A percentile compares a stretch with the other conserved stretches of the same genome.
These are phyloP conservation scores for Lateolabrax maculatus DNA, from an alignment of 2,797 vertebrate genomes.

Conservation along the genomic window DNA sequence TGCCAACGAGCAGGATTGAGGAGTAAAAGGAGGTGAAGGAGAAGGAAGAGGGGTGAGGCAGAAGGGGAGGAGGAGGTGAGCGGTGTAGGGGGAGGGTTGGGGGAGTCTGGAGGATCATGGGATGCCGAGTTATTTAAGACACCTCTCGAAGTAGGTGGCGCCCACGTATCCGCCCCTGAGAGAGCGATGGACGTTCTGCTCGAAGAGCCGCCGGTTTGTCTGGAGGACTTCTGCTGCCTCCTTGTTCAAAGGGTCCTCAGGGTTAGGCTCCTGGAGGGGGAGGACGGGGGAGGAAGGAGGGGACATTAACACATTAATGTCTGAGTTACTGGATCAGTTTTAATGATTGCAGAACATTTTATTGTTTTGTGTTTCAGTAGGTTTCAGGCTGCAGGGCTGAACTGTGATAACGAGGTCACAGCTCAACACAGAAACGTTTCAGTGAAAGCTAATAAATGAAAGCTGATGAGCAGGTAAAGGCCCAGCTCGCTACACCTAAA, in stretches of 20 bases:
- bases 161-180: conserved; percentile 94
- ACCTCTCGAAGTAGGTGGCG: conserved; percentile 96
- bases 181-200: conserved; percentile 95
- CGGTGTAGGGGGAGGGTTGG: neutral
- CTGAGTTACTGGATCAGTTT: no score
- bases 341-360: no score
- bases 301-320: neutral
- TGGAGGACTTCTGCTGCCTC: conserved; percentile 95
- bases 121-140: conserved; percentile 89
- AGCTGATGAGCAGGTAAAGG: no score
- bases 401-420: no score
- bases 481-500: no score
- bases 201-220: conserved; percentile 95
- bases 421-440: no score
- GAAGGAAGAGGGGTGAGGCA: neutral
- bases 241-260: conserved; percentile 95
- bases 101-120: conserved; percentile 7
- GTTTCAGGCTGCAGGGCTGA: no score
- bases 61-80: neutral
- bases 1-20: conserved; percentile 40
- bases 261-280: conserved; percentile 91
- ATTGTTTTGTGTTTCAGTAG: no score
- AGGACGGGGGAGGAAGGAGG: no score
- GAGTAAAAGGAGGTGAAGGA: neutral
- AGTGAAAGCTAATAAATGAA: no score